Conservation (phyloP, 2,113 vertebrate species). For the Prolemur simus region DNA sequence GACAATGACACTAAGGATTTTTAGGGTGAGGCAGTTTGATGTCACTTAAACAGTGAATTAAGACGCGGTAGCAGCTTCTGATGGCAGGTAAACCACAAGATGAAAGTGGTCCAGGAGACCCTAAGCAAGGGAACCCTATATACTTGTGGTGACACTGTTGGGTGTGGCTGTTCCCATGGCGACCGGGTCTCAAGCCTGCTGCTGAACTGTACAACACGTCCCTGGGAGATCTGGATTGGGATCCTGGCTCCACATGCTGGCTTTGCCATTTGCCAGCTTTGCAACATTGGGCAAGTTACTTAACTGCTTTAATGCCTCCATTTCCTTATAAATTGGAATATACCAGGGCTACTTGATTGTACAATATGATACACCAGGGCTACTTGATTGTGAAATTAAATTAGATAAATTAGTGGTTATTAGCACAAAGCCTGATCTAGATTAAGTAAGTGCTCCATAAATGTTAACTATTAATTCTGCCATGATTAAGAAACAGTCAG, state of each 20-base stretch:
- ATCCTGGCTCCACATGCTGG: background rate
- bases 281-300: background rate
- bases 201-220: background rate
- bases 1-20: background rate
- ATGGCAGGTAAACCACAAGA: background rate
- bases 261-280: background rate
- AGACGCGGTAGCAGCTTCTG: background rate
- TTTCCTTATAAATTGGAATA: background rate
- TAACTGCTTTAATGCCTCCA: background rate
- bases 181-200: background rate
- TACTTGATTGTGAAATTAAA: background rate
- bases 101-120: background rate
- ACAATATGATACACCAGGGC: background rate
- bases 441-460: background rate
- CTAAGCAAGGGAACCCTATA: background rate
- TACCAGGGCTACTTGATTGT: background rate
- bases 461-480: background rate
- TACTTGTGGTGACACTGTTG: background rate
- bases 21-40: background rate
- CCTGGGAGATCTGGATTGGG: background rate
- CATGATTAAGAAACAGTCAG: background rate
- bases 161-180: accelerated
- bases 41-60: background rate
- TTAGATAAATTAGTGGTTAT: background rate
- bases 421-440: background rate